Base-by-base conservation (phyloP, 1,140 invertebrate species). In the Nebria ingens region DNA sequence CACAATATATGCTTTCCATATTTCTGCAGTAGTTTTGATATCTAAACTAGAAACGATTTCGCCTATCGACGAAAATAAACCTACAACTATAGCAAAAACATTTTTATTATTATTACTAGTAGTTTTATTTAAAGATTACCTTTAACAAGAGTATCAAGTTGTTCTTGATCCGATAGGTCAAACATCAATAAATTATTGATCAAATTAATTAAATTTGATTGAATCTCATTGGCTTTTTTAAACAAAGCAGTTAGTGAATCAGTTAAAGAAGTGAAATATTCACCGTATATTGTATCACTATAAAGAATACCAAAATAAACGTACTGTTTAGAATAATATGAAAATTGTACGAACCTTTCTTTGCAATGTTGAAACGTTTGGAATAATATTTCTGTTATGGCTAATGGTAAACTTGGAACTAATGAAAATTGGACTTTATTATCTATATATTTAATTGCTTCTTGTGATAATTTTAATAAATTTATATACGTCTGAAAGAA, bases 1-100 rank as follows among this genome's bases (percentile, higher is more conserved):
- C 9, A 17, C 40, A 12, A 45, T 11, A 17, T 12, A 45, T 45
- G 6, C 40, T 45, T 45, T 45, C 40, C 40, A 45, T 12, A 45
- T 3, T 45, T 45, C 40, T 45, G 40, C 40, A 17, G 40, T 17
- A 11, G 40, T 45, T 45, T 45, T 45, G 17, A 45, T 45, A 45
- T 45, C 40, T 17, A 45, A 45, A 45, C 15, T 17, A 6, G 40
- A 12, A 4, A 45, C 40, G 9, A 17, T 17, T 45, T 45, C 6
- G 9, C 40, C 40, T 11, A 45, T 45, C 4, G 3, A 11, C 6
- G 40, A 45, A 12, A 45, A n/a, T 17, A 45, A 12, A 45, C 15
- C 15, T 45, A 12, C 15, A 45, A 45, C 25, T 34, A 34, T 45
- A 45, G 17, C 15, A 17, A 45, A 45, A 4, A 45, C 6, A 12